Conservation (phyloP, 1,140 invertebrate species). For the Steinernema khuongi region DNA sequence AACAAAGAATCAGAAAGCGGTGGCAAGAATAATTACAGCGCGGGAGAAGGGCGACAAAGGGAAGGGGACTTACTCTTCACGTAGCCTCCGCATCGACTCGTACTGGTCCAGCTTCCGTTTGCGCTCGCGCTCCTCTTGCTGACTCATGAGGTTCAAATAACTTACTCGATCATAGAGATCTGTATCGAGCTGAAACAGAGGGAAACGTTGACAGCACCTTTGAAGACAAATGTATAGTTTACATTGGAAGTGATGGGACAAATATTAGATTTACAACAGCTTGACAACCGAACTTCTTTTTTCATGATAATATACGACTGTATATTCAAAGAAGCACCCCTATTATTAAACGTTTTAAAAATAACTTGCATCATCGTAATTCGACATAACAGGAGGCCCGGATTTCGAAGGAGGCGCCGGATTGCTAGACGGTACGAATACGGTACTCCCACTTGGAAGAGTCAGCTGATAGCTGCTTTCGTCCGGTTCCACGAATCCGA, state of each 20-base stretch:
- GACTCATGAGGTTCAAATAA: conserved; percentile 45
- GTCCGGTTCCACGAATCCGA: not conserved
- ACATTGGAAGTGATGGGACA: no score
- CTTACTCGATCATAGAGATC: conserved; percentile 50
- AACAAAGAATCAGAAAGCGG: conserved; percentile 19
- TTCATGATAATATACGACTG: no score
- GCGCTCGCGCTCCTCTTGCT: conserved; percentile 30
- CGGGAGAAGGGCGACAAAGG: not conserved
- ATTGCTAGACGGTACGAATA: not conserved
- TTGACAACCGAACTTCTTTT: no score
- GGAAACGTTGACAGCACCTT: not conserved
- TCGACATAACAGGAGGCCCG: not conserved
- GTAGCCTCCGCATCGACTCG: conserved; percentile 27
- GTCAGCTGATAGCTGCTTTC: not conserved
- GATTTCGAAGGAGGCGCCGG: not conserved
- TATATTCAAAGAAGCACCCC: no score
- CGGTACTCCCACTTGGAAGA: not conserved
- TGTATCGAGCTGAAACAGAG: conserved; percentile 41
- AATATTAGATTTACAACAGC: no score
- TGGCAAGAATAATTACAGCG: not conserved
- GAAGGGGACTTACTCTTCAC: conserved; percentile 40
- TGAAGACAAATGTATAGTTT: no score
- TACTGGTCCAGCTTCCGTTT: conserved; percentile 32
- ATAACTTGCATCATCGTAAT: no score
- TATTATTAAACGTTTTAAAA: no score